Percentiles rank a stretch among this genome's conserved stretches.
phyloP scores from a whole-genome alignment of 2,797 vertebrate species.

The Ambastaia sidthimunki region DNA sequence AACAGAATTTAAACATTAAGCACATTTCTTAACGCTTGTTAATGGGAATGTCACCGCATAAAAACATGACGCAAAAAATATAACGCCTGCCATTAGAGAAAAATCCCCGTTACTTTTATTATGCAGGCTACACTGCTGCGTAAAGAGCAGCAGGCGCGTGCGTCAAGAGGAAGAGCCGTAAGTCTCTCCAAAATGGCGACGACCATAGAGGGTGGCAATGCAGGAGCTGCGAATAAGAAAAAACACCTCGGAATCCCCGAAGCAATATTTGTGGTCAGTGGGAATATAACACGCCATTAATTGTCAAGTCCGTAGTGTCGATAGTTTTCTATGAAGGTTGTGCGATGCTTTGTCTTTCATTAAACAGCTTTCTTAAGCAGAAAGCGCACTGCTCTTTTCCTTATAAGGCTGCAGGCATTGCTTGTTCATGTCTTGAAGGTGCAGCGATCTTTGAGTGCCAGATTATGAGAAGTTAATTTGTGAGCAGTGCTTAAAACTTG shows the following conservation, averaged over 20 bases:
- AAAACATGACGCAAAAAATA: neutral
- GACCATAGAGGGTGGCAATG: constrained; percentile 82
- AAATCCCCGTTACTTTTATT: constrained; percentile 10
- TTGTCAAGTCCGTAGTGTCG: accelerated
- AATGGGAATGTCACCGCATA: neutral
- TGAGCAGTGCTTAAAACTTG: neutral
- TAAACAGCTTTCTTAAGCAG: neutral
- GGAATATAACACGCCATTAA: neutral
- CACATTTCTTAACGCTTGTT: neutral
- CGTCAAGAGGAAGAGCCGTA: constrained; percentile 69
- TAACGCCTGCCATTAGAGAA: neutral
- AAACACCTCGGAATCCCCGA: constrained; percentile 92
- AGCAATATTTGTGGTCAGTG: constrained; percentile 91
- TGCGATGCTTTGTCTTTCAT: neutral
- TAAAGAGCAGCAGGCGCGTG: constrained; percentile 29
- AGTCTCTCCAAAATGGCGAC: constrained; percentile 86
- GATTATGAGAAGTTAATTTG: neutral
- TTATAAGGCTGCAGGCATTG: constrained; percentile 52
- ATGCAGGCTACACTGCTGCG: constrained; percentile 17
- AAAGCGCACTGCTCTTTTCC: constrained; percentile 35
- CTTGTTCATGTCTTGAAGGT: constrained; percentile 28
- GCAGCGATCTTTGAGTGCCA: neutral
- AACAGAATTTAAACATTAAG: neutral
- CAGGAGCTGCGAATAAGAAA: constrained; percentile 77
- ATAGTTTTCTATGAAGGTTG: neutral